These are phyloP conservation scores for Drosophila ficusphila DNA, from an alignment of 1,140 invertebrate genomes.

Conservation along the genomic window DNA sequence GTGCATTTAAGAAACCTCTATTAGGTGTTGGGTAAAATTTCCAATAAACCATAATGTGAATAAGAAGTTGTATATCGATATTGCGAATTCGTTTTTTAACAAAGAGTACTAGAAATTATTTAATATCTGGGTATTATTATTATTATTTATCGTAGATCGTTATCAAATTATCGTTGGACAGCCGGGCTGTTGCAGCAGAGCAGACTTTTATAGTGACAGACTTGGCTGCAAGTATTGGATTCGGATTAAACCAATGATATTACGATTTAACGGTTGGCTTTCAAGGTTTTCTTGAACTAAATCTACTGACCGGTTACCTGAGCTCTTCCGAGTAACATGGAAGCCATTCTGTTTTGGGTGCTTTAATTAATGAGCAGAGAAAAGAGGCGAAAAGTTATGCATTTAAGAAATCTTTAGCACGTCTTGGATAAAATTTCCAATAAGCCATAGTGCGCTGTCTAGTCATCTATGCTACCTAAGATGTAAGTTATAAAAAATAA, in stretches of 20 bases:
- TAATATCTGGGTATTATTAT: too few species aligned
- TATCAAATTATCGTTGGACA: neutral
- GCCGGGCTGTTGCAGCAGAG: rapidly evolving
- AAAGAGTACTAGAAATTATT: too few species aligned
- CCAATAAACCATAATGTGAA: neutral
- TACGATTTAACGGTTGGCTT: too few species aligned
- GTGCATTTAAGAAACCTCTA: neutral
- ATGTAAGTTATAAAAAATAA: too few species aligned
- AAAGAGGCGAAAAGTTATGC: conserved; percentile 1
- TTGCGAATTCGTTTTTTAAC: too few species aligned
- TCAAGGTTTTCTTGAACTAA: neutral
- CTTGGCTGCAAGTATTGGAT: neutral
- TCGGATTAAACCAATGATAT: too few species aligned
- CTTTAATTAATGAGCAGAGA: conserved; percentile 30
- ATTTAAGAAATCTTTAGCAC: neutral
- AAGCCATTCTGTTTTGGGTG: conserved; percentile 13
- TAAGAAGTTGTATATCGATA: too few species aligned
- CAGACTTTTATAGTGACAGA: too few species aligned
- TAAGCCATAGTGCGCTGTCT: neutral
- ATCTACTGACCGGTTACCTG: neutral
- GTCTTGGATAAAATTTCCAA: neutral
- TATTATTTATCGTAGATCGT: too few species aligned
- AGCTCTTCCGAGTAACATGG: too few species aligned
- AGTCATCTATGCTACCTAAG: too few species aligned
- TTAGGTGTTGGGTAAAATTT: neutral